Evolutionary conservation across 2,888 invertebrate species (phyloP).

Genomic region (Tachina grossa): DNA sequence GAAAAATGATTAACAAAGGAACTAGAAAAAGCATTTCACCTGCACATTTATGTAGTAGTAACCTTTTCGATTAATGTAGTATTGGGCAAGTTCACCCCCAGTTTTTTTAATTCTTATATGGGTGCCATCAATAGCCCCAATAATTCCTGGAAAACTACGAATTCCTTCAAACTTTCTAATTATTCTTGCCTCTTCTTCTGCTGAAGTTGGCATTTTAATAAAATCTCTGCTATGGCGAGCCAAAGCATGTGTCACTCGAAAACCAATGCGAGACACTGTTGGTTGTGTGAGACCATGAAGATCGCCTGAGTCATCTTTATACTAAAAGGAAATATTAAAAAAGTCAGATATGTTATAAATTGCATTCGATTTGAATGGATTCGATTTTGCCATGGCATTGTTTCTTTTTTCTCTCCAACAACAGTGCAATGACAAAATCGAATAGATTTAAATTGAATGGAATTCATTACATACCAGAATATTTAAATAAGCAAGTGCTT

Average conservation of each 20-base stretch:
- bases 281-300: not conserved
- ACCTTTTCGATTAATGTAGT: slow-evolving; percentile 9
- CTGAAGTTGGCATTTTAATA: slow-evolving; percentile 43
- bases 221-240: slow-evolving; percentile 1
- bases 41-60: too few relatives aligned
- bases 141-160: slow-evolving; percentile 28
- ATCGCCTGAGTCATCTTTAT: not conserved
- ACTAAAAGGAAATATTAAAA: too few relatives aligned
- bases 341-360: too few relatives aligned
- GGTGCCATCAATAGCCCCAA: slow-evolving; percentile 20
- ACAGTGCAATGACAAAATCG: too few relatives aligned
- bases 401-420: too few relatives aligned
- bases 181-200: slow-evolving; percentile 23
- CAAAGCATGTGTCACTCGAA: slow-evolving; percentile 20
- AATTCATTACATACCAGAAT: too few relatives aligned
- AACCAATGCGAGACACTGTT: slow-evolving; percentile 23
- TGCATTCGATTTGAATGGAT: too few relatives aligned
- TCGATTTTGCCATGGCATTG: too few relatives aligned
- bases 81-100: slow-evolving; percentile 8
- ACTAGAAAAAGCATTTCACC: too few relatives aligned
- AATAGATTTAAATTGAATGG: too few relatives aligned
- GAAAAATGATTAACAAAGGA: too few relatives aligned
- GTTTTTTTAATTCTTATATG: slow-evolving; percentile 36
- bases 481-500: not conserved
- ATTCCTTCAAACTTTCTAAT: slow-evolving; percentile 3